Base-by-base conservation (phyloP, 2,797 vertebrate genomes). In the Onychomys arenicola region DNA sequence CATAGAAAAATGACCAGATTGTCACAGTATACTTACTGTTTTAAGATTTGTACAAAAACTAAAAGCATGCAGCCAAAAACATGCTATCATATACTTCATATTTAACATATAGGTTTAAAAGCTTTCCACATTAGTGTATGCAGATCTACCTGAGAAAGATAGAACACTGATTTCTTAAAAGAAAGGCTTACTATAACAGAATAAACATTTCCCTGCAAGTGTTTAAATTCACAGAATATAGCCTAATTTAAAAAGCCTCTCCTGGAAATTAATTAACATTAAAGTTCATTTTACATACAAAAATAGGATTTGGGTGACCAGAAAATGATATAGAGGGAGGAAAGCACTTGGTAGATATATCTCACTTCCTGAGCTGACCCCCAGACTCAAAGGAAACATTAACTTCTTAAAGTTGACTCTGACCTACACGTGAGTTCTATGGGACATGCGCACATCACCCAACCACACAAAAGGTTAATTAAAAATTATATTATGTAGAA, bases 261-360 rank as follows among this genome's bases (percentile, higher is more conserved):
- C 14, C 3, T 3, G 19, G 57, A 76, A 5, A 59, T 67, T 59
- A 92, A 77, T 65, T 63, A 25, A 65, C 8, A 61, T 77, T 61
- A 95, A 5, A 81, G 80, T 75, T 17, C 3, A 84, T 82, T 90
- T 97, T 90, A 83, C 55, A 40, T 7, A 21, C 0, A 92, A 87
- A 93, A 89, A 32, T 14, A 40, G 57, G 34, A 85, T 63, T 34
- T 37, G 49, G 25, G 55, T 32, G n/a, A 40, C 11, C 13, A 71
- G 52, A 4, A 59, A 57, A 57, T 88, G 25, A 37, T n/a, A 52
- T 14, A 52, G 14, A 29, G 14, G 14, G 5, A 40, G 23, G 23
- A 40, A 40, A 40, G 85, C 49, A 7, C 2, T 73, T 40, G 52
- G n/a, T 3, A 57, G 34, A 9, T 57, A 40, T 11, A 2, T 49